A percentile compares a stretch with the other conserved stretches of the same genome.
Conservation (phyloP, 2,113 vertebrate genomes). For the Salvelinus namaycush region DNA sequence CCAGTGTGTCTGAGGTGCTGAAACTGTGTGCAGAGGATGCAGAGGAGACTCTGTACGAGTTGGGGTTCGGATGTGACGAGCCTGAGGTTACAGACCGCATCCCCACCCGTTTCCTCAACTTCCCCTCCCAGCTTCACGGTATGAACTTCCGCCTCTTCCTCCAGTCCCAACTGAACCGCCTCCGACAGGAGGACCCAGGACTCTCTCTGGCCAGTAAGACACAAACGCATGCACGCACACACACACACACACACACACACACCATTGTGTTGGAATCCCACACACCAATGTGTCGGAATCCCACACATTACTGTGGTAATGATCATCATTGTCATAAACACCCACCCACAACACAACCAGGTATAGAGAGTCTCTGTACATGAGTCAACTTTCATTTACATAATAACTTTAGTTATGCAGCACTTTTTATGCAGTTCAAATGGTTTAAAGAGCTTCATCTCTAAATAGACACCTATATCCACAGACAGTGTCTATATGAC, state of each 20-base stretch:
- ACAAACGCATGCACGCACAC: not conserved
- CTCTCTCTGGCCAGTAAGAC: slow-evolving; percentile 86
- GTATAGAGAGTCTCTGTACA: not conserved
- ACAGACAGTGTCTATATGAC: too few species aligned
- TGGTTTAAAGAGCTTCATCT: too few species aligned
- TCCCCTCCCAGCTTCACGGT: slow-evolving; percentile 82
- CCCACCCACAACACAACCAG: not conserved
- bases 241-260: not conserved
- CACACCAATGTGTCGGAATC: too few species aligned
- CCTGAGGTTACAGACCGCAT: slow-evolving; percentile 77
- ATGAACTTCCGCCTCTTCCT: slow-evolving; percentile 91
- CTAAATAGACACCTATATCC: too few species aligned
- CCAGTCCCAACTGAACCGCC: slow-evolving; percentile 80
- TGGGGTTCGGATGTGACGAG: slow-evolving; percentile 85
- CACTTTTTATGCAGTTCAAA: too few species aligned
- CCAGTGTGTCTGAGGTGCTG: slow-evolving; percentile 79
- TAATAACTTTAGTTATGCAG: too few species aligned
- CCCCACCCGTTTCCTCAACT: slow-evolving; percentile 86
- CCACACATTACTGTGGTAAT: not conserved
- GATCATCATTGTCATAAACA: not conserved
- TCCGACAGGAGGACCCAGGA: slow-evolving; percentile 85
- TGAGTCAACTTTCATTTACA: not conserved
- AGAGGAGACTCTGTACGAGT: slow-evolving; percentile 82
- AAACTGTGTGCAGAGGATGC: slow-evolving; percentile 80
- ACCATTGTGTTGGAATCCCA: not conserved